These are phyloP conservation scores for Brenthis daphne DNA, from an alignment of 2,888 invertebrate genomes.

Conservation along the genomic window DNA sequence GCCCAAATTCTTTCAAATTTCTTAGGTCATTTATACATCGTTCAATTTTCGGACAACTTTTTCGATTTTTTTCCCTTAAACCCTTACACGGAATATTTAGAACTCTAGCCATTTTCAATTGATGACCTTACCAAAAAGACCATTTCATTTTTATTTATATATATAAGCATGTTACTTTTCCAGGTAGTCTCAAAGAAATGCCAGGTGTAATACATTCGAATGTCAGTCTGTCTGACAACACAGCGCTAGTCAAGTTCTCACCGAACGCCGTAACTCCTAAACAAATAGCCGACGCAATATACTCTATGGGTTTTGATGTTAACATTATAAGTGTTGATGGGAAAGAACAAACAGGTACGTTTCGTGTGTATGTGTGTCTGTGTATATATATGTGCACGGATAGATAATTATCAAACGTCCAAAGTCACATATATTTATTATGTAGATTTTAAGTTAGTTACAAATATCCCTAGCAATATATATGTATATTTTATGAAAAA, in stretches of 20 bases:
- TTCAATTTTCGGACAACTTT: too few species aligned
- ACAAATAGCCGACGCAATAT: constrained; percentile 85
- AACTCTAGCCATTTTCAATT: not conserved
- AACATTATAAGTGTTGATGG: constrained; percentile 48
- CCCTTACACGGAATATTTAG: too few species aligned
- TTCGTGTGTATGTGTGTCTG: too few species aligned
- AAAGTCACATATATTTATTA: too few species aligned
- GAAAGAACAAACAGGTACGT: constrained; percentile 14
- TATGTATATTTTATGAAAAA: too few species aligned
- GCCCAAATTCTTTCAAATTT: too few species aligned
- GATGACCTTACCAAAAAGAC: not conserved
- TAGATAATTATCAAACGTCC: too few species aligned
- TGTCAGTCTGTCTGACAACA: constrained; percentile 84
- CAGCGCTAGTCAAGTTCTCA: constrained; percentile 84
- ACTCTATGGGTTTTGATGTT: constrained; percentile 92
- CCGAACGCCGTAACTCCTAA: constrained; percentile 73
- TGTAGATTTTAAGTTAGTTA: too few species aligned
- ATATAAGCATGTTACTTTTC: not conserved
- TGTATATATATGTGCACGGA: too few species aligned
- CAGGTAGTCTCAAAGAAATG: constrained; percentile 83
- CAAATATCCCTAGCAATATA: too few species aligned
- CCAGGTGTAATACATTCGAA: constrained; percentile 83
- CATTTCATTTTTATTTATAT: not conserved
- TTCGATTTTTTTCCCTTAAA: too few species aligned
- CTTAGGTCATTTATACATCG: too few species aligned